Percentiles rank a stretch among this genome's conserved stretches.
phyloP scores from a whole-genome alignment of 2,797 vertebrate genomes.

The Epinephelus awoara region DNA sequence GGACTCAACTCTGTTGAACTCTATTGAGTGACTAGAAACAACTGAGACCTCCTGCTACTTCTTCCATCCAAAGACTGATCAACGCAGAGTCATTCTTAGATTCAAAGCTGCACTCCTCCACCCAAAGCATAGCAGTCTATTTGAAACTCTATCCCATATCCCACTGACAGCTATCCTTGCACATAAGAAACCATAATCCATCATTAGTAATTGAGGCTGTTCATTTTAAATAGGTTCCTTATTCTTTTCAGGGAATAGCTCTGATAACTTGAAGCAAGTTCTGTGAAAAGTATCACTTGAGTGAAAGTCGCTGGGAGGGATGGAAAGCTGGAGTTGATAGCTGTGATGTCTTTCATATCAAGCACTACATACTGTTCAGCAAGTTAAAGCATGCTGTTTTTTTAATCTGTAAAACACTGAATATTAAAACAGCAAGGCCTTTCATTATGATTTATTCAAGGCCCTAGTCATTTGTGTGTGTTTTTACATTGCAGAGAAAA shows the following conservation, averaged over 20 bases:
- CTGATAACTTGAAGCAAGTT: constrained; percentile 25
- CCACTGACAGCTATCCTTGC: constrained; percentile 40
- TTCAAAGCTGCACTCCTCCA: constrained; percentile 45
- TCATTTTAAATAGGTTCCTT: constrained; percentile 48
- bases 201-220: constrained; percentile 48
- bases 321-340: constrained; percentile 28
- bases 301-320: constrained; percentile 31
- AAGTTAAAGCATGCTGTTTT: background rate
- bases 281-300: constrained; percentile 41
- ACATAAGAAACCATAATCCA: constrained; percentile 49
- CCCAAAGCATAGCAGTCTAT: constrained; percentile 27
- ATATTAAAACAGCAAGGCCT: background rate
- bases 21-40: constrained; percentile 18
- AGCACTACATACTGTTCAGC: constrained; percentile 10
- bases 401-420: background rate
- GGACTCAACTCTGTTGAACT: constrained; percentile 3
- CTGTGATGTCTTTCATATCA: constrained; percentile 26
- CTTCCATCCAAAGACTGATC: constrained; percentile 24
- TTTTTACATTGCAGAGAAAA: background rate
- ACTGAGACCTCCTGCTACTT: constrained; percentile 10
- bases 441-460: background rate
- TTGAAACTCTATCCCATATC: constrained; percentile 41
- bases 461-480: background rate
- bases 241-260: constrained; percentile 35
- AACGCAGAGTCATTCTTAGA: constrained; percentile 16